Evolutionary conservation across 1,140 invertebrate species (phyloP), one percentile per base, ranked within the genome.

Genomic region (Bombus pyrosoma): DNA sequence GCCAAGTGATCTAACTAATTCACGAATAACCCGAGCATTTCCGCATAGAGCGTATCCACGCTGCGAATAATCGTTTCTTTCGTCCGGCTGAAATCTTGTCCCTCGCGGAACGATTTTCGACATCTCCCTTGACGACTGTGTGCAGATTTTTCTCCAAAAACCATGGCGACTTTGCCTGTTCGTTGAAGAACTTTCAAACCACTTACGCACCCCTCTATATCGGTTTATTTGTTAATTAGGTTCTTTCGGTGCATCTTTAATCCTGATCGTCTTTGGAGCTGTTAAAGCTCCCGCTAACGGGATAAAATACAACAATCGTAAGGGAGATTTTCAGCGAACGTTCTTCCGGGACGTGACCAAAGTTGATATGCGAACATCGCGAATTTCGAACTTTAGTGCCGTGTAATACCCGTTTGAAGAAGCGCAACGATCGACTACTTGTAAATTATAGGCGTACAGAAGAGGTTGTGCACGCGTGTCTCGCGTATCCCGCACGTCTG

Each of bases 351-450:
- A n/a, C 39, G 41, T 13, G 62, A 37, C 22, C 28, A 8, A 32
- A n/a, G n/a, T 28, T 15, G 39, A 74, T 53, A 34, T 1, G 80
- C 69, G 64, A 81, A 43, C 53, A 15, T 81, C 39, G 80, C 12
- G 80, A 59, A 74, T 81, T 64, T 81, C 68, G 59, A 62, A n/a
- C 39, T 74, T 81, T n/a, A 37, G 41, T 15, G 80, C 2, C 53
- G 80, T 82, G 66, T 66, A 66, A 66, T 37, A 6, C 32, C 57
- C 15, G 25, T 2, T 47, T 37, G 25, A 66, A 66, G 37, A 82
- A 39, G 81, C 57, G 9, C 81, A 34, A 64, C 57, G 57, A 83
- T 77, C 18, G 64, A 64, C 39, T 66, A 59, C 64, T 83, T 78
- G 47, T 69, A 43, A 83, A 83, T 57, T 78, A 68, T 57, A 43